Conservation (phyloP, 2,888 invertebrate genomes). For the Ormyrus rosae region DNA sequence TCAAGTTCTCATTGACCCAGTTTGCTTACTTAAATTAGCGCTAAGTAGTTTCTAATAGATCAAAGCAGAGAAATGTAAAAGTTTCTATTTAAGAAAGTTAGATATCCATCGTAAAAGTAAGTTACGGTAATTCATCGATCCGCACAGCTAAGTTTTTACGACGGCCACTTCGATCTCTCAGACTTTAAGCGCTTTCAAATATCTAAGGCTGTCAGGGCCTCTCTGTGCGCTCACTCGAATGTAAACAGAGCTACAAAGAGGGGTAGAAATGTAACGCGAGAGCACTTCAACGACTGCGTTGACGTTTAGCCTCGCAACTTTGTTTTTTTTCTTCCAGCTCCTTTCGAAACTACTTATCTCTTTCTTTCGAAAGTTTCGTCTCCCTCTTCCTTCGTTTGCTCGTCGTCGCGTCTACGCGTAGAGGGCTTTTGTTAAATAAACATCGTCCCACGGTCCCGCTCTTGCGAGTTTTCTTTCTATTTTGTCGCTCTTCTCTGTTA, state of each 20-base stretch:
- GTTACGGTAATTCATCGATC: no score
- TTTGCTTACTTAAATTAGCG: no score
- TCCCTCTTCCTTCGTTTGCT: neutral
- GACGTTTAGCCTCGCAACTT: slow-evolving; percentile 26
- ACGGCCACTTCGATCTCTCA: neutral
- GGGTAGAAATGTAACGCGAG: neutral
- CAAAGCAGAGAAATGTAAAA: no score
- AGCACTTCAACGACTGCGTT: neutral
- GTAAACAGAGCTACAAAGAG: neutral
- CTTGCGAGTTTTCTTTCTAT: neutral
- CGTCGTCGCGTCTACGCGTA: neutral
- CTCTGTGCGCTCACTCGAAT: no score
- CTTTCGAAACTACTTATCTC: slow-evolving; percentile 45
- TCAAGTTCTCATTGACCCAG: no score
- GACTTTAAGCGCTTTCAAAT: slow-evolving; percentile 1
- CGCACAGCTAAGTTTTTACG: no score
- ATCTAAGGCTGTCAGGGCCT: neutral
- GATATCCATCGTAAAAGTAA: no score
- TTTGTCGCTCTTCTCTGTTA: neutral
- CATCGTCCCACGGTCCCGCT: neutral
- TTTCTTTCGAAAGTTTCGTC: slow-evolving; percentile 23
- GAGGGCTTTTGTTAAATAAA: slow-evolving; percentile 33
- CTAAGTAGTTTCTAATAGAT: no score
- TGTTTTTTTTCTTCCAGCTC: slow-evolving; percentile 18
- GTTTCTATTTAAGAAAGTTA: no score